Conservation (phyloP, 2,113 vertebrate species). For the Xiphophorus couchianus region DNA sequence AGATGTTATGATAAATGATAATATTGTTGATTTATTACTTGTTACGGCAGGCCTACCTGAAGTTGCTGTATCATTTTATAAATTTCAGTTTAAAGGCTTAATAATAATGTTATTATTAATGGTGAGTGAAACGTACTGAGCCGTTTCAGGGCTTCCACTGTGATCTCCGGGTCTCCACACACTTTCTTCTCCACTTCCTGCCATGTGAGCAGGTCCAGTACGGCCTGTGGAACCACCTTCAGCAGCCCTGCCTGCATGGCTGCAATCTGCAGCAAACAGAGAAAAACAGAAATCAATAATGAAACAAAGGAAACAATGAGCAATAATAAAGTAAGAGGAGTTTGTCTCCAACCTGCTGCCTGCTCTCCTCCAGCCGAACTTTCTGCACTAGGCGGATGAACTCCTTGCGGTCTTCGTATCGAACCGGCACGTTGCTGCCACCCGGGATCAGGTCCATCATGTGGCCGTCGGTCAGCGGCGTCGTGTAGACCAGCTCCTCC, state of each 20-base stretch:
- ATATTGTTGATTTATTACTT: too few species aligned
- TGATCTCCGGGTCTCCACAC: slow-evolving; percentile 96
- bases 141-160: slow-evolving; percentile 94
- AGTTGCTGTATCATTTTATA: too few species aligned
- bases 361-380: slow-evolving; percentile 91
- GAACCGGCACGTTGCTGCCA: slow-evolving; percentile 84
- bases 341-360: slow-evolving; percentile 85
- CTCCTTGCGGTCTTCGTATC: slow-evolving; percentile 88
- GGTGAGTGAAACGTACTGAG: slow-evolving; percentile 78
- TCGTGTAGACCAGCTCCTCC: slow-evolving; percentile 93
- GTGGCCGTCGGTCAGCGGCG: slow-evolving; percentile 88
- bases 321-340: not conserved
- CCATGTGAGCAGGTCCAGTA: slow-evolving; percentile 96
- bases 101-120: too few species aligned
- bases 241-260: slow-evolving; percentile 94
- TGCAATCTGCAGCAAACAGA: slow-evolving; percentile 79
- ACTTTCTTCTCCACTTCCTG: slow-evolving; percentile 97
- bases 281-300: not conserved
- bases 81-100: too few species aligned
- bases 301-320: not conserved
- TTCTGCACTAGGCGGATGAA: slow-evolving; percentile 92
- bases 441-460: slow-evolving; percentile 90
- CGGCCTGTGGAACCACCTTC: slow-evolving; percentile 96
- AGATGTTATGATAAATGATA: too few species aligned
- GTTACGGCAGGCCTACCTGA: too few species aligned